Percentiles rank a stretch among this genome's conserved stretches.
Evolutionary conservation across 2,113 vertebrate genomes (phyloP).

Genomic region (Cercocebus atys): DNA sequence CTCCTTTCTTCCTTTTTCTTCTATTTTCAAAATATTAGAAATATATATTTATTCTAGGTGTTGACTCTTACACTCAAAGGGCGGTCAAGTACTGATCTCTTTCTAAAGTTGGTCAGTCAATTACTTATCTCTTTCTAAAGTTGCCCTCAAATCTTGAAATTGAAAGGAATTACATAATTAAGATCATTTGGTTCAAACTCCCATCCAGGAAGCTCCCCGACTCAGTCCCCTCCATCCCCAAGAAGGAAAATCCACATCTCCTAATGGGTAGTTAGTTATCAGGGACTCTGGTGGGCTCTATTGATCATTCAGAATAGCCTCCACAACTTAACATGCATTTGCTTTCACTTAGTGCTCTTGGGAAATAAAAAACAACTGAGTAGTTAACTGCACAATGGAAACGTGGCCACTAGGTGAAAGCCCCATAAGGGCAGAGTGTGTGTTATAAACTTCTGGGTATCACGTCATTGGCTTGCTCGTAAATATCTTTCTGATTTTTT

Average conservation of each 20-base stretch:
- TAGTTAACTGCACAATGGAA: not conserved
- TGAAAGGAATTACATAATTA: not conserved
- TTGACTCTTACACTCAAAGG: not conserved
- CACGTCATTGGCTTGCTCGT: not conserved
- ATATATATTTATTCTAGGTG: not conserved
- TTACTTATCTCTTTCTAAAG: not conserved
- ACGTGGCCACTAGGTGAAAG: not conserved
- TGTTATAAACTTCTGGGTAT: not conserved
- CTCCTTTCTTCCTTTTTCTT: not conserved
- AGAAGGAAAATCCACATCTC: not conserved
- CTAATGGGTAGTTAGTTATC: not conserved
- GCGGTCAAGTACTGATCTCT: not conserved
- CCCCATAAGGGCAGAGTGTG: fast-evolving
- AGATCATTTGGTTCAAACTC: not conserved
- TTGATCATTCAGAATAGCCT: not conserved
- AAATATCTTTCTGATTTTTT: not conserved
- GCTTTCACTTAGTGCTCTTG: not conserved
- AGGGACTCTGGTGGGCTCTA: not conserved
- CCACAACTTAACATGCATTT: not conserved
- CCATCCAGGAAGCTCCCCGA: not conserved
- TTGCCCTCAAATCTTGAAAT: not conserved
- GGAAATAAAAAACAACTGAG: not conserved
- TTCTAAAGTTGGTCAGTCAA: not conserved
- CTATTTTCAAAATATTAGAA: not conserved
- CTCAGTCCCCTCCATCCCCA: not conserved